These are phyloP conservation scores for Rhineura floridana DNA, from an alignment of 2,113 vertebrate genomes.

Conservation along the genomic window DNA sequence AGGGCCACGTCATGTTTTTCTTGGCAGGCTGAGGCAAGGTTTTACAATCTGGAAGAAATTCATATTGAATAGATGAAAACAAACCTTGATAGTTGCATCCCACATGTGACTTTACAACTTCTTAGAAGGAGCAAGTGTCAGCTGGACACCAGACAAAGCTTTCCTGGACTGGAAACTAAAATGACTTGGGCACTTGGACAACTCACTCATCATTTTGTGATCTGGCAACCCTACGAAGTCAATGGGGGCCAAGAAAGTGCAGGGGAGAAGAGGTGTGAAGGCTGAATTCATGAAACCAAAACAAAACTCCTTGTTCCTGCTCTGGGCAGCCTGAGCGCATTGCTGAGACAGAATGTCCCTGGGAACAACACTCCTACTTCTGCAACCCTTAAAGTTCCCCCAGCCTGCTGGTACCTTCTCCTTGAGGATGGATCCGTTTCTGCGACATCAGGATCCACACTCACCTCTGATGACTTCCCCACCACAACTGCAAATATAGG, in stretches of 20 bases:
- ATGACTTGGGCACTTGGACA: not conserved
- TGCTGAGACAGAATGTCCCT: no score
- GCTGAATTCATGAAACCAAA: not conserved
- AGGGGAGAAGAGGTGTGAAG: not conserved
- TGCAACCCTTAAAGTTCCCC: no score
- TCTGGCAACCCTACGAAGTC: not conserved
- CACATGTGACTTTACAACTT: not conserved
- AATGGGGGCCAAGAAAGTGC: not conserved
- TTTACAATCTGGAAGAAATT: conserved; percentile 28
- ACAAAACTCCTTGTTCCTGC: no score
- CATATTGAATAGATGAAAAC: conserved; percentile 1
- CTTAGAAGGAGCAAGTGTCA: conserved; percentile 4
- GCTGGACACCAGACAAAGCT: not conserved
- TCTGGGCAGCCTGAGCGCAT: no score
- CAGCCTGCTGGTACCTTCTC: no score
- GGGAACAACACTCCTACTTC: no score
- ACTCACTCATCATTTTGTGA: not conserved
- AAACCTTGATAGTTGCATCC: conserved; percentile 11
- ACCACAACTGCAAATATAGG: no score
- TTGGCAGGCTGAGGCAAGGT: conserved; percentile 53
- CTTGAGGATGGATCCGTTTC: no score
- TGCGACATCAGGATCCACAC: no score
- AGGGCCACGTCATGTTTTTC: conserved; percentile 43
- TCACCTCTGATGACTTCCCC: no score
- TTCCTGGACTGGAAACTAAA: not conserved